These are phyloP conservation scores for Hyposmocoma kahamanoa DNA, from an alignment of 1,140 invertebrate species.

Conservation along the genomic window DNA sequence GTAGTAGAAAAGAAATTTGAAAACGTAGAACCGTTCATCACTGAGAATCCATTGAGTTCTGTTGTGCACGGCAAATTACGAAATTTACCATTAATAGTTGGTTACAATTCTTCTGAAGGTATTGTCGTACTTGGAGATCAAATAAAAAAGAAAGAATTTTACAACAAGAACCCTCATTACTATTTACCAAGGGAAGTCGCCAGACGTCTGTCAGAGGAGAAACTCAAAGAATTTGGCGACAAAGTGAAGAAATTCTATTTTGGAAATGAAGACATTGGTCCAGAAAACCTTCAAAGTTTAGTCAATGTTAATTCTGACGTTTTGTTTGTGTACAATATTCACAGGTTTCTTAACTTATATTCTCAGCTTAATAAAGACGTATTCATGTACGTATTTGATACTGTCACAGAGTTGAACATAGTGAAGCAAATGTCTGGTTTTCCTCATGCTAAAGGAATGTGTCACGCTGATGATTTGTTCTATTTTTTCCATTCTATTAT, in stretches of 20 bases:
- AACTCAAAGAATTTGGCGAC: constrained; percentile 38
- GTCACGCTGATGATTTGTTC: constrained; percentile 77
- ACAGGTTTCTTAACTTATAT: constrained; percentile 48
- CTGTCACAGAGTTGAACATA: constrained; percentile 43
- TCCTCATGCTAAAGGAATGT: constrained; percentile 58
- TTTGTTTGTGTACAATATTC: constrained; percentile 54
- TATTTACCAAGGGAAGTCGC: too few relatives aligned
- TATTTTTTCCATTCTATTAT: constrained; percentile 75
- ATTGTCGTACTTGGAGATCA: too few relatives aligned
- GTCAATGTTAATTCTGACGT: constrained; percentile 53
- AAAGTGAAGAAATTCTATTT: constrained; percentile 65
- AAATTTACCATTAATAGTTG: constrained; percentile 57
- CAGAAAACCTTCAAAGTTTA: constrained; percentile 37
- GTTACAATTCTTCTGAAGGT: constrained; percentile 53
- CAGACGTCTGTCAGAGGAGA: too few relatives aligned
- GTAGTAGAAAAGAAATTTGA: constrained; percentile 58
- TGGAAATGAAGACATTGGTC: constrained; percentile 42
- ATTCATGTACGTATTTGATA: constrained; percentile 71
- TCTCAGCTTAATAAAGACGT: constrained; percentile 29
- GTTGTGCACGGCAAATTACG: constrained; percentile 53
- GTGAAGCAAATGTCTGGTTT: constrained; percentile 26
- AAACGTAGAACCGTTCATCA: constrained; percentile 48
- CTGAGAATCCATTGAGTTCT: constrained; percentile 37
- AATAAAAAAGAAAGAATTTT: too few relatives aligned
- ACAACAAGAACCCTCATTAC: too few relatives aligned